These are phyloP conservation scores for Eugnorisma glareosa DNA, from an alignment of 2,888 invertebrate species.

Conservation along the genomic window DNA sequence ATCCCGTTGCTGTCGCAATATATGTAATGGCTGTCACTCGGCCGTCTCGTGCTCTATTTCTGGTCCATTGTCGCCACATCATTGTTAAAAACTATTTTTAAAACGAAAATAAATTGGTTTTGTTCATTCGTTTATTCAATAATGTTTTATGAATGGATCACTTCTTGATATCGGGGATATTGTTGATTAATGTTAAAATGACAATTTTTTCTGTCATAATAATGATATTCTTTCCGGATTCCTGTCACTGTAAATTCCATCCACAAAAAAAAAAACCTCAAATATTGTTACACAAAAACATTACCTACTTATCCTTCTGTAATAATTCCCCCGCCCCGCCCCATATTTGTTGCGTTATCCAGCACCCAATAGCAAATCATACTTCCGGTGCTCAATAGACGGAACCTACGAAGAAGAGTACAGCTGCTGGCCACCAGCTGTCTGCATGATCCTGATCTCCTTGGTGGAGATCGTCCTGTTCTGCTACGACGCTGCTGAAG, in stretches of 20 bases:
- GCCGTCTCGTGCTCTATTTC: constrained; percentile 80
- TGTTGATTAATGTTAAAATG: background rate
- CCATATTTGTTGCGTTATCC: constrained; percentile 81
- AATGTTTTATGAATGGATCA: constrained; percentile 19
- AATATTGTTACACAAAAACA: background rate
- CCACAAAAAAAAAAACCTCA: background rate
- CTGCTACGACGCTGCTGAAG: constrained; percentile 88
- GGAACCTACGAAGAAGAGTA: constrained; percentile 97
- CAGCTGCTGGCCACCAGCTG: constrained; percentile 97
- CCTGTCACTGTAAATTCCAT: background rate
- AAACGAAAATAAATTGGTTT: constrained; percentile 19
- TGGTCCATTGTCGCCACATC: constrained; percentile 63
- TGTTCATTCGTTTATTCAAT: constrained; percentile 24
- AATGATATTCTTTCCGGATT: background rate
- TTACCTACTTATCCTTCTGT: background rate
- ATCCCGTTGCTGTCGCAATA: constrained; percentile 74
- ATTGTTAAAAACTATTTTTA: constrained; percentile 50
- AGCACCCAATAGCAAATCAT: constrained; percentile 78
- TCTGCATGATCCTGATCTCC: constrained; percentile 97
- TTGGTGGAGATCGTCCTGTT: constrained; percentile 95
- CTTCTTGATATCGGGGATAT: background rate
- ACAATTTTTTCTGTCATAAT: background rate
- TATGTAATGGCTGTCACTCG: constrained; percentile 72
- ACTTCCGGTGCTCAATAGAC: constrained; percentile 90
- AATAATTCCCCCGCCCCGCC: constrained; percentile 50